Conservation (phyloP, 2,113 vertebrate genomes). For the Rhinopomastus cyanomelas region DNA sequence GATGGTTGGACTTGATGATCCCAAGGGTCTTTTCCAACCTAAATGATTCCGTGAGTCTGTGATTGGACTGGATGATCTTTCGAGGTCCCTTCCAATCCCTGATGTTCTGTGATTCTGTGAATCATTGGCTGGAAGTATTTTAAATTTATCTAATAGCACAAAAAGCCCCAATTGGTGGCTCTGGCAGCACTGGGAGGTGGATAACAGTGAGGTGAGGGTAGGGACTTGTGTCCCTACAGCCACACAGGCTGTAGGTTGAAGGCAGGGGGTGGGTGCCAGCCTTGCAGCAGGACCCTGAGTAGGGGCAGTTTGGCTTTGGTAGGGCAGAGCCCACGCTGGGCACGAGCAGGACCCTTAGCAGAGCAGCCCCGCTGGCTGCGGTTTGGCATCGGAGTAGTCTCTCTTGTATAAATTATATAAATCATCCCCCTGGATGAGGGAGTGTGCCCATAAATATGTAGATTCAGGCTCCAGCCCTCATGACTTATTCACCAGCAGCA, state of each 20-base stretch:
- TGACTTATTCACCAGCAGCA: constrained; percentile 68
- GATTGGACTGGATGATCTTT: no score
- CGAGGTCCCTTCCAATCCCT: no score
- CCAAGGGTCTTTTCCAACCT: no score
- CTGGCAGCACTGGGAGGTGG: neutral
- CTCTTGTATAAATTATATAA: constrained; percentile 20
- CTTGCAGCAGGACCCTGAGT: neutral
- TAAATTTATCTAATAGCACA: neutral
- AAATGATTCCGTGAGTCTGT: no score
- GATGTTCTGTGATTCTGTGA: no score
- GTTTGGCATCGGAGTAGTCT: neutral
- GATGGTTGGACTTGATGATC: no score
- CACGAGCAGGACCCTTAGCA: neutral
- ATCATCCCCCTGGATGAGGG: constrained; percentile 1
- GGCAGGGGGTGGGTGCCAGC: neutral
- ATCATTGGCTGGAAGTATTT: no score
- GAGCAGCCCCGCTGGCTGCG: neutral
- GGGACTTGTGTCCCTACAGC: neutral
- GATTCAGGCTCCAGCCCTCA: constrained; percentile 56
- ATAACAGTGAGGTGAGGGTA: fast-evolving
- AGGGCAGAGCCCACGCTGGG: neutral
- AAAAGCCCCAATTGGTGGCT: neutral
- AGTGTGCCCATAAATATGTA: constrained; percentile 55
- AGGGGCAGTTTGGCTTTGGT: neutral
- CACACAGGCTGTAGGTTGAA: neutral